These are phyloP conservation scores for Drosophila monieri DNA, from an alignment of 2,888 invertebrate species.

Conservation along the genomic window DNA sequence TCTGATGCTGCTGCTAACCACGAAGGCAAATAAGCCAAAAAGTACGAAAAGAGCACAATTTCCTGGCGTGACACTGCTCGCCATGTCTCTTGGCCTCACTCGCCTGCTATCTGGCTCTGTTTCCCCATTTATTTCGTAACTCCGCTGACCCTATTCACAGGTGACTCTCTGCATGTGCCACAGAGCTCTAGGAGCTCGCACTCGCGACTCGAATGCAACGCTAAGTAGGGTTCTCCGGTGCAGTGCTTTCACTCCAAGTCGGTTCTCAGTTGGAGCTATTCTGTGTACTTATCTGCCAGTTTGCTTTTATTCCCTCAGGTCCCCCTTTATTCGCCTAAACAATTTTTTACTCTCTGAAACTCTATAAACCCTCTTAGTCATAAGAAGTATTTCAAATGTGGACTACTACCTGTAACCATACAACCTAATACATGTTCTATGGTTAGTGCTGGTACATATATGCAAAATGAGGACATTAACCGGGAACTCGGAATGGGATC, in stretches of 20 bases:
- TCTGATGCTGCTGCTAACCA: conserved; percentile 59
- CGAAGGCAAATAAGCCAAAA: conserved; percentile 54
- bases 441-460: too few species aligned
- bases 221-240: conserved; percentile 11
- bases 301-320: neutral
- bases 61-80: conserved; percentile 50
- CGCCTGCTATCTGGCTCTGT: conserved; percentile 24
- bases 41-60: conserved; percentile 25
- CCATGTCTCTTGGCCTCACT: conserved; percentile 26
- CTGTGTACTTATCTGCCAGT: neutral
- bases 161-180: conserved; percentile 46
- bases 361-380: too few species aligned
- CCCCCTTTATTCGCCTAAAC: too few species aligned
- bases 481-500: too few species aligned
- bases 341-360: too few species aligned
- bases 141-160: conserved; percentile 70
- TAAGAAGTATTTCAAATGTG: too few species aligned
- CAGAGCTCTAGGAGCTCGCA: conserved; percentile 20
- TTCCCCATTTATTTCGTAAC: conserved; percentile 45
- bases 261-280: conserved; percentile 26
- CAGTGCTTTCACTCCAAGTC: conserved; percentile 38
- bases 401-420: too few species aligned
- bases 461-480: too few species aligned
- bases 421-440: too few species aligned
- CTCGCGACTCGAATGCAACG: conserved; percentile 15